phyloP scores from a whole-genome alignment of 2,113 vertebrate genomes.

The Tinamus guttatus region DNA sequence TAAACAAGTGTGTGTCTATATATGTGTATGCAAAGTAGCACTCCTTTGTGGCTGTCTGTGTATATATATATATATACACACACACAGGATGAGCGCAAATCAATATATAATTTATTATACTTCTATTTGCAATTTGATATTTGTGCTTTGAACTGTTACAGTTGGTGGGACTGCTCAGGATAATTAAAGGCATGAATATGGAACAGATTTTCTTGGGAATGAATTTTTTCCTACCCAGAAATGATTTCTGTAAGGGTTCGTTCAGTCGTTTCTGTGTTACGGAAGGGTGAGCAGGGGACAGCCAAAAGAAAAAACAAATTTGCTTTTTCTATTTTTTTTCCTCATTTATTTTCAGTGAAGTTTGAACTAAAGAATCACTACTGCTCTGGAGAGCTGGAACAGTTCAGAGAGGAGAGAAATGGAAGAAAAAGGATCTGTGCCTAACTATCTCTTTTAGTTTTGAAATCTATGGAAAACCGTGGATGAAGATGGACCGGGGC shows the following conservation, averaged over 20 bases:
- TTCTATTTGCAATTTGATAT: not conserved
- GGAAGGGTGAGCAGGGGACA: not conserved
- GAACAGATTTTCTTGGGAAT: not conserved
- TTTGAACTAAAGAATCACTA: not conserved
- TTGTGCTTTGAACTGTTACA: constrained; percentile 12
- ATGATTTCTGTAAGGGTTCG: not conserved
- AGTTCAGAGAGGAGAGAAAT: not conserved
- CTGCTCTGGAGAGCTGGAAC: not conserved
- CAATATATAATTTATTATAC: constrained; percentile 16
- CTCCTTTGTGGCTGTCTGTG: not conserved
- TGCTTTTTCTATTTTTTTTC: not conserved
- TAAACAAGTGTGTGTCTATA: not conserved
- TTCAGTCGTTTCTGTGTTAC: not conserved
- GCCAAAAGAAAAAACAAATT: not conserved
- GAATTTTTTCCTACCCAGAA: constrained; percentile 1
- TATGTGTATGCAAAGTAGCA: not conserved
- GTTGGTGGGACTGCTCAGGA: not conserved
- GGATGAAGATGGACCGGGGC: not conserved
- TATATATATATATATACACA: not conserved
- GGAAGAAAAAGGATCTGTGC: not conserved
- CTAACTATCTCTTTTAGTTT: not conserved
- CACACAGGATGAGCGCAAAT: not conserved
- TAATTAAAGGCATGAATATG: constrained; percentile 9
- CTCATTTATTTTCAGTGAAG: not conserved
- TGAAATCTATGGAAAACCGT: not conserved